Evolutionary conservation across 2,113 vertebrate species (phyloP).

Genomic region (Tragelaphus scriptus): DNA sequence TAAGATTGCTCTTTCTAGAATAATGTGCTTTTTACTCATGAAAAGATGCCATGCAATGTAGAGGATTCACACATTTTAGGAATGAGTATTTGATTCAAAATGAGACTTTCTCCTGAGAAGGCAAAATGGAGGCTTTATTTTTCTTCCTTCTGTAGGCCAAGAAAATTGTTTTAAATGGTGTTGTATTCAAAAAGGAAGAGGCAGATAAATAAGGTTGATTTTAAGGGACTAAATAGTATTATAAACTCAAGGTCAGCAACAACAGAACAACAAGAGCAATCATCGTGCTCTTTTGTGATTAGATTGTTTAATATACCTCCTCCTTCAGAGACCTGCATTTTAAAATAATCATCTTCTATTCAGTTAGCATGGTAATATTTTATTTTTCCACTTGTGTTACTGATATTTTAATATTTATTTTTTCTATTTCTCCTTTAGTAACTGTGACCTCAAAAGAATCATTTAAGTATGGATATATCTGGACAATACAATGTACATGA

Average conservation of each 20-base stretch:
- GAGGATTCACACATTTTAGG: background rate
- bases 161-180: background rate
- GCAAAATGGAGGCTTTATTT: background rate
- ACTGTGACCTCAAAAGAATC: background rate
- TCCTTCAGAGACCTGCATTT: conserved; percentile 31
- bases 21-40: background rate
- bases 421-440: background rate
- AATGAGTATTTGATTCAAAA: background rate
- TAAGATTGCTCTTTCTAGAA: background rate
- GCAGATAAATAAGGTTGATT: conserved; percentile 46
- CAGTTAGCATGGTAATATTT: background rate
- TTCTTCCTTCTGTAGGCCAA: background rate
- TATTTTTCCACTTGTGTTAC: background rate
- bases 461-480: background rate
- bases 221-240: background rate
- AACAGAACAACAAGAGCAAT: conserved; percentile 8
- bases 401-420: conserved; percentile 10
- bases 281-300: background rate
- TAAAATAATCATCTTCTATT: conserved; percentile 20
- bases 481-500: background rate
- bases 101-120: background rate
- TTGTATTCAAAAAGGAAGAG: background rate
- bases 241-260: background rate
- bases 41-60: background rate
- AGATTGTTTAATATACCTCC: background rate